These are phyloP conservation scores for Limnephilus marmoratus DNA, from an alignment of 2,888 invertebrate genomes.

Conservation along the genomic window DNA sequence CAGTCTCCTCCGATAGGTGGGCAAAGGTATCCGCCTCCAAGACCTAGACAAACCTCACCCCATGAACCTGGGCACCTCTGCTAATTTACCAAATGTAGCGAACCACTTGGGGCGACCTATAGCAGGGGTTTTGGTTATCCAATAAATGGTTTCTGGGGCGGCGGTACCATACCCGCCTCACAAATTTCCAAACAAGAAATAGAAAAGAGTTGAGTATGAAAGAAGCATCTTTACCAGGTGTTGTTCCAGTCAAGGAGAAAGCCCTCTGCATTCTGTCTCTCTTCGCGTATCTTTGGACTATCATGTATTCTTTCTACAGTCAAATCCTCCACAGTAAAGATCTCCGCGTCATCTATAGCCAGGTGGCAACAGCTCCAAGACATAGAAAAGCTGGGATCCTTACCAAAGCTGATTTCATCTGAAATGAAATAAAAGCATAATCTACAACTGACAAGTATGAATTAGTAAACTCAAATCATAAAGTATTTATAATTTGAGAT, in stretches of 20 bases:
- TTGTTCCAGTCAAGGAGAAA: constrained; percentile 85
- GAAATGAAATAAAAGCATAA: constrained; percentile 48
- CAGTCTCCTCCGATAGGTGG: too few relatives aligned
- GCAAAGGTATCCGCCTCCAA: too few relatives aligned
- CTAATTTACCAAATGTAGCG: too few relatives aligned
- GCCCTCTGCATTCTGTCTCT: constrained; percentile 86
- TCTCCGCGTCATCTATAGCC: constrained; percentile 84
- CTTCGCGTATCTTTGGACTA: constrained; percentile 81
- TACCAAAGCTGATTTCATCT: constrained; percentile 75
- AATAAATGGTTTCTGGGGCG: too few relatives aligned
- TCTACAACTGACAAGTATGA: neutral
- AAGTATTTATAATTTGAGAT: too few relatives aligned
- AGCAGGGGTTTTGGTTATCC: too few relatives aligned
- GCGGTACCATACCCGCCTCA: too few relatives aligned
- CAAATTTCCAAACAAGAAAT: neutral
- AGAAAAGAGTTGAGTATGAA: neutral
- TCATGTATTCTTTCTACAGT: constrained; percentile 79
- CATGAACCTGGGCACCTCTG: too few relatives aligned
- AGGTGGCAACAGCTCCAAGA: constrained; percentile 75
- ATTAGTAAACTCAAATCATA: neutral
- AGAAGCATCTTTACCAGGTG: constrained; percentile 77
- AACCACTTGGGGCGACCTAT: too few relatives aligned
- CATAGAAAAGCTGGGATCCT: constrained; percentile 72
- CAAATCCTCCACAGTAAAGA: constrained; percentile 84
- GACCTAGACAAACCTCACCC: too few relatives aligned